A percentile compares a stretch with the other conserved stretches of the same genome.
phyloP scores from a whole-genome alignment of 2,888 invertebrate species.

The Machimus atricapillus region DNA sequence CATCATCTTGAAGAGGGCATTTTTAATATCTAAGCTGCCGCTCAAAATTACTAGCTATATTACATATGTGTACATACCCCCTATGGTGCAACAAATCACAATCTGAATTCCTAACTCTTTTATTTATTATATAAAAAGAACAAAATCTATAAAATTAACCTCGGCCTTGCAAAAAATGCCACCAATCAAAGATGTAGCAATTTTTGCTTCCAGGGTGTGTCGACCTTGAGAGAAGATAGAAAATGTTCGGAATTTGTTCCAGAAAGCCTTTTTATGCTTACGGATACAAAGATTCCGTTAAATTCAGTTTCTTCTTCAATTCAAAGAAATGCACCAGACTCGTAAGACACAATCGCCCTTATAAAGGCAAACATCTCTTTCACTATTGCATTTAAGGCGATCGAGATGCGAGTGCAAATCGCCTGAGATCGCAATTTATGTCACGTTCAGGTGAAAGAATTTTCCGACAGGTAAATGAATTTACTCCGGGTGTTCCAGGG shows the following conservation, averaged over 20 bases:
- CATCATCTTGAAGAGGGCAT: no score
- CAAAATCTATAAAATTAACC: not conserved
- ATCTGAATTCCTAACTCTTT: not conserved
- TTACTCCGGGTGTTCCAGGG: not conserved
- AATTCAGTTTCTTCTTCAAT: slow-evolving; percentile 25
- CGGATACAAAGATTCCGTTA: slow-evolving; percentile 35
- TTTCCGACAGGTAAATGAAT: slow-evolving; percentile 17
- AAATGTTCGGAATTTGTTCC: not conserved
- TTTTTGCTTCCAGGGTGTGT: not conserved
- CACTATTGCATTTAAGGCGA: slow-evolving; percentile 36
- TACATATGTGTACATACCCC: not conserved
- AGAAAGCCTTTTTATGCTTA: not conserved
- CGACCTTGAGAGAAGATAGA: slow-evolving; percentile 32
- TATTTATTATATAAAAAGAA: not conserved
- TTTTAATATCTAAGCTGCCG: no score
- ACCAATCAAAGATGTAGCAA: not conserved
- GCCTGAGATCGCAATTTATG: slow-evolving; percentile 24
- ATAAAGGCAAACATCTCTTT: slow-evolving; percentile 33
- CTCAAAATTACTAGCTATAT: no score
- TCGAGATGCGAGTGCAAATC: slow-evolving; percentile 5
- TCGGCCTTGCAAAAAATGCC: not conserved
- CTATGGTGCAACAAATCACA: not conserved
- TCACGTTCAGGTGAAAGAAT: slow-evolving; percentile 33
- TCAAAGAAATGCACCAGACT: not conserved
- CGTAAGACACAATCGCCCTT: not conserved